A percentile compares a stretch with the other conserved stretches of the same genome.
Evolutionary conservation across 2,113 vertebrate genomes (phyloP).

Genomic region (Aspiorhynchus laticeps): DNA sequence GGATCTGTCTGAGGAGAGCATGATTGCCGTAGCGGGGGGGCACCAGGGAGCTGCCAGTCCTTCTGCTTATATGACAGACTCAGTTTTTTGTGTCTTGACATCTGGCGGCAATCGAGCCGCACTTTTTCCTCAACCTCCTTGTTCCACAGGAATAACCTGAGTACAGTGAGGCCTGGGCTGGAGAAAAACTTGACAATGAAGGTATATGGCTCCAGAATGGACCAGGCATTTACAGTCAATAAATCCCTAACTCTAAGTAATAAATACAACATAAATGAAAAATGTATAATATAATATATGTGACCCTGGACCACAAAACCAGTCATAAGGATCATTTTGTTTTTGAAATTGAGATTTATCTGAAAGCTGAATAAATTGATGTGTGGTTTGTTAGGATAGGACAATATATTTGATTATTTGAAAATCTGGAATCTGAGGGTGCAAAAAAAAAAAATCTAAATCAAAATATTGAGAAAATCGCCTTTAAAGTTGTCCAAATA

Average conservation of each 20-base stretch:
- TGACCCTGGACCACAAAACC: too few relatives aligned
- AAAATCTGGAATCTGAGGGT: too few relatives aligned
- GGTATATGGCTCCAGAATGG: background rate
- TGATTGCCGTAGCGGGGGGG: background rate
- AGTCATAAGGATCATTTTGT: too few relatives aligned
- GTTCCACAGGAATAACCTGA: conserved; percentile 16
- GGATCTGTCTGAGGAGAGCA: background rate
- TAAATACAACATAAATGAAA: too few relatives aligned
- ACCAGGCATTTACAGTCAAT: background rate
- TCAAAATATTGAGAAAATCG: too few relatives aligned
- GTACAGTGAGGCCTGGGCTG: background rate
- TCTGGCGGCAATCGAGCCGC: conserved; percentile 4
- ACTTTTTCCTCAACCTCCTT: conserved; percentile 20
- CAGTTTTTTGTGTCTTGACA: conserved; percentile 31
- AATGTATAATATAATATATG: too few relatives aligned
- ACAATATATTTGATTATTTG: too few relatives aligned
- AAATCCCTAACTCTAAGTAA: background rate
- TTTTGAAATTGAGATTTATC: too few relatives aligned
- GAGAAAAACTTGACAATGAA: background rate
- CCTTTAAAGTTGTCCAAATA: too few relatives aligned
- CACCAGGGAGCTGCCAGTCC: conserved; percentile 28
- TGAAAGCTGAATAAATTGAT: too few relatives aligned
- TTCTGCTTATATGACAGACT: conserved; percentile 22
- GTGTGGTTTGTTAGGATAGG: too few relatives aligned
- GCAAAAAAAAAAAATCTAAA: too few relatives aligned